Conservation (phyloP, 1,140 invertebrate species). For the Lepidostoma basale region DNA sequence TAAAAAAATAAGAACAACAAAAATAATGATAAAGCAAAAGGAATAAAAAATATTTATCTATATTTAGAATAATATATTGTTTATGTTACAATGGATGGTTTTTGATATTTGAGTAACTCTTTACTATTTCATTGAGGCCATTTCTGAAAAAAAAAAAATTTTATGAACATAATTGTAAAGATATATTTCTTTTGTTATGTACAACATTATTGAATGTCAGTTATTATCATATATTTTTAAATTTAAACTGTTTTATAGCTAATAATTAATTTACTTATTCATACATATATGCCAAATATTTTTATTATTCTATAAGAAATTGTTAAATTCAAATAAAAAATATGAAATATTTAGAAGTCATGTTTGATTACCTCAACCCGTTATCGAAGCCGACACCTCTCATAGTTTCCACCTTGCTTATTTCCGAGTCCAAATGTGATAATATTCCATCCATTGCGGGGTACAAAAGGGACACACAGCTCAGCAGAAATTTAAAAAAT, state of each 20-base stretch:
- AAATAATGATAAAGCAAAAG: no score
- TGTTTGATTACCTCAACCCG: constrained; percentile 38
- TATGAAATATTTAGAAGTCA: not conserved
- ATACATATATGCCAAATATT: no score
- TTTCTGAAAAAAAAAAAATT: constrained; percentile 35
- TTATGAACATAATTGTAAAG: not conserved
- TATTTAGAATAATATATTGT: no score
- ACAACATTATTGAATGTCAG: constrained; percentile 1
- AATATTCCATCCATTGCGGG: constrained; percentile 24
- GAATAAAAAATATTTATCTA: no score
- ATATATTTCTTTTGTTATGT: not conserved
- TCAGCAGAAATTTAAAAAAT: constrained; percentile 39
- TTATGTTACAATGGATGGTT: not conserved
- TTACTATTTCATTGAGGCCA: constrained; percentile 35
- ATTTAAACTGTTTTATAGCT: no score
- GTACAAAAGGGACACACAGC: not conserved
- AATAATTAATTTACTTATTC: no score
- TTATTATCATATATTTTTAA: no score
- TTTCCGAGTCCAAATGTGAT: constrained; percentile 29
- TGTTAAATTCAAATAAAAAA: not conserved
- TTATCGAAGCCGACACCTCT: constrained; percentile 43
- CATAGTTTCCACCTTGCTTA: constrained; percentile 43
- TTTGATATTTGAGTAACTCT: constrained; percentile 11
- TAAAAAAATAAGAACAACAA: no score
- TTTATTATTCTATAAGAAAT: no score